These are phyloP conservation scores for Luperina testacea DNA, from an alignment of 2,888 invertebrate species.

Conservation along the genomic window DNA sequence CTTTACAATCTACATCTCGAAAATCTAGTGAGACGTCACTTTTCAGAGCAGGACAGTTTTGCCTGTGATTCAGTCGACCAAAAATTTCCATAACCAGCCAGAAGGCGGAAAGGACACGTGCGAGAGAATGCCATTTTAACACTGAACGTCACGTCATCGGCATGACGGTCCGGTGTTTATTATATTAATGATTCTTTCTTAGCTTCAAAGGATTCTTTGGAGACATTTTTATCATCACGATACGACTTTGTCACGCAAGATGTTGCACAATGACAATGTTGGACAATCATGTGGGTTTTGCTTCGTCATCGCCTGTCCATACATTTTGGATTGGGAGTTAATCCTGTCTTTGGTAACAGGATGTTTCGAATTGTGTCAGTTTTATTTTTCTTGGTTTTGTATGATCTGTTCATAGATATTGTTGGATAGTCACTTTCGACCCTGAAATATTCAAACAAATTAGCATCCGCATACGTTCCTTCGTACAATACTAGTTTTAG, in stretches of 20 bases:
- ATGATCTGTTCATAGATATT: not conserved
- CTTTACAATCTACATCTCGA: not conserved
- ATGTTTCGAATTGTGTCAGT: slow-evolving; percentile 71
- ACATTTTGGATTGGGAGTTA: slow-evolving; percentile 83
- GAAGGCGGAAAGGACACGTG: slow-evolving; percentile 73
- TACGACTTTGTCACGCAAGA: slow-evolving; percentile 84
- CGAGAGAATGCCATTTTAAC: slow-evolving; percentile 73
- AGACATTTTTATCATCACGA: slow-evolving; percentile 86
- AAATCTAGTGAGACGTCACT: slow-evolving; percentile 40
- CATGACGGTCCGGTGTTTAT: slow-evolving; percentile 81
- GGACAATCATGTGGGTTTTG: slow-evolving; percentile 76
- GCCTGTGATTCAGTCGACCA: slow-evolving; percentile 55
- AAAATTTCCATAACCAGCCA: slow-evolving; percentile 49
- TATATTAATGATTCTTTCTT: slow-evolving; percentile 85
- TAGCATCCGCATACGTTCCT: not conserved
- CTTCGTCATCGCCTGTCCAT: slow-evolving; percentile 85
- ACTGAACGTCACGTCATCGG: slow-evolving; percentile 75
- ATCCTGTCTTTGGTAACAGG: slow-evolving; percentile 81
- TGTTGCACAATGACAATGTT: slow-evolving; percentile 86
- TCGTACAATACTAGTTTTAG: not conserved
- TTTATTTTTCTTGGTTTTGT: slow-evolving; percentile 32
- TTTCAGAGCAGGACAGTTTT: slow-evolving; percentile 43
- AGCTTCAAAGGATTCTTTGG: slow-evolving; percentile 82
- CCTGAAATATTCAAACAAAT: not conserved
- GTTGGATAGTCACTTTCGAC: not conserved